Evolutionary conservation across 2,113 vertebrate genomes (phyloP).

Genomic region (Engraulis encrasicolus): DNA sequence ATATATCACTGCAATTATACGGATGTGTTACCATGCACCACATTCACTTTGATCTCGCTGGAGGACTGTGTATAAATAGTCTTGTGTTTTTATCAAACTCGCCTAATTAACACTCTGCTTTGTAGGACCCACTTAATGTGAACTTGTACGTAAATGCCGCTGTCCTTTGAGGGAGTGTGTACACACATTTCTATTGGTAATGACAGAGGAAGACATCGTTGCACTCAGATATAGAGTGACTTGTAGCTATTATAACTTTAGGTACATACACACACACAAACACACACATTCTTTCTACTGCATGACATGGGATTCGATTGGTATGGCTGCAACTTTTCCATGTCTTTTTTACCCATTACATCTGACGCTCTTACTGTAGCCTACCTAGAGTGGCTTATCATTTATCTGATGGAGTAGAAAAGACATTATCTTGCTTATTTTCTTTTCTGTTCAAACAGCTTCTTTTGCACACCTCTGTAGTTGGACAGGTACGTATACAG

Average conservation of each 20-base stretch:
- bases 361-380: too few species aligned
- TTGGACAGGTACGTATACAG: too few species aligned
- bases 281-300: too few species aligned
- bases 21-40: constrained; percentile 19
- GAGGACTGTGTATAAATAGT: constrained; percentile 4
- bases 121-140: background rate
- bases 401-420: too few species aligned
- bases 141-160: background rate
- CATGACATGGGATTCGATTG: too few species aligned
- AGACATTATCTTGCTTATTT: background rate
- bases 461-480: too few species aligned
- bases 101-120: background rate
- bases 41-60: constrained; percentile 10
- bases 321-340: too few species aligned
- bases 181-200: background rate
- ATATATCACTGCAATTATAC: constrained; percentile 14
- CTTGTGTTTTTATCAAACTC: constrained; percentile 18
- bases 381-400: too few species aligned
- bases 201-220: background rate
- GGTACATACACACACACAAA: too few species aligned
- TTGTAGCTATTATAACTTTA: too few species aligned
- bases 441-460: background rate
- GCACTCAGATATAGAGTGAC: too few species aligned
- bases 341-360: too few species aligned
- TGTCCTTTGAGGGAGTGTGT: background rate